Evolutionary conservation across 2,888 invertebrate species (phyloP), one percentile per base, ranked within the genome.

Genomic region (Megalurothrips usitatus): DNA sequence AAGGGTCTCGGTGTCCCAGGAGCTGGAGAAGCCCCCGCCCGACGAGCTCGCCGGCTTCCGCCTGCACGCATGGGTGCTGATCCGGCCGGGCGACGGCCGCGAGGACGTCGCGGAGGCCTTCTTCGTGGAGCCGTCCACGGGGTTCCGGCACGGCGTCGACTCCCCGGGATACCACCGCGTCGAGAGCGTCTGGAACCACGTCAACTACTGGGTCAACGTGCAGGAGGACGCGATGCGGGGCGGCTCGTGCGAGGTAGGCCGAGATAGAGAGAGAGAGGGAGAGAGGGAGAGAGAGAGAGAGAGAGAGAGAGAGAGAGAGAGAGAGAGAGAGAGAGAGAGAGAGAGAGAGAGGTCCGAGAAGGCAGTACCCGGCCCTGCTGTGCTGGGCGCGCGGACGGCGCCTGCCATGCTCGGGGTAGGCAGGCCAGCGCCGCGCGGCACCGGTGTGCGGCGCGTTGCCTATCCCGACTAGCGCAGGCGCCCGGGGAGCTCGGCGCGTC

Each of bases 91-190:
- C 68, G 9, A n/a, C 23, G 68, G 0, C 23, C 68, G n/a, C 1
- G 34, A 43, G 34, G 84, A 88, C 0, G 87, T 86, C 81, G 88
- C 90, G 83, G 92, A 91, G 52, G 87, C 94, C 0, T 91, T 93
- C 86, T 97, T 96, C 86, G 92, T 97, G 68, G 97, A 97, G 85
- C 93, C 97, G 1, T 91, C 93, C 23, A 94, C 96, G 0, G 97
- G 97, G 0, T 88, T 90, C 23, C 86, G 88, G 0, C 90, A 92
- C 83, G 89, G 91, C 0, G 86, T 92, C 0, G 86, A 88, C 75
- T 88, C 90, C 34, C 86, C 88, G 2, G 89, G 91, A 82, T 97
- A 96, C 85, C 90, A 93, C 49, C 91, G 93, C 0, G 89, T 97
- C 8, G 96, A 97, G 85, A 93, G 93, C 83, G 87, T 97, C 80